Evolutionary conservation across 1,140 invertebrate species (phyloP), one percentile per base, ranked within the genome.

Genomic region (Rhopalosiphum padi): DNA sequence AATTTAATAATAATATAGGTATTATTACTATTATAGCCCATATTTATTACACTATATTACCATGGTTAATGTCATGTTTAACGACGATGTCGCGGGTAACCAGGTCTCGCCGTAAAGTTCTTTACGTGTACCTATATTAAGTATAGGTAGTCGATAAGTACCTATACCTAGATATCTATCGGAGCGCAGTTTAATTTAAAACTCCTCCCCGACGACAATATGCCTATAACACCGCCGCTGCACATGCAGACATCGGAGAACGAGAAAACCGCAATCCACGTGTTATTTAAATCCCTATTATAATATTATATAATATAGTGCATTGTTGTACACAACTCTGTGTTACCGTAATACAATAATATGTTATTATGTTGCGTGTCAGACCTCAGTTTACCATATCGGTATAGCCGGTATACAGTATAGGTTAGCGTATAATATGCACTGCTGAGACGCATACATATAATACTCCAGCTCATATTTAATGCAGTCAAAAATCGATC

Each of bases 401-500:
- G 41, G 41, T 41, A 68, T 68, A 68, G 60, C 15, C 60, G 60
- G 30, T 41, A 41, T 41, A 41, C 41, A 2, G 3, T 77, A 77
- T 77, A 18, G 15, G 30, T 51, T 51, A 51, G 11, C 3, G 30
- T 68, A 68, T 51, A 51, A 51, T 15, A 15, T 51, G 18, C 15
- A 5, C 3, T 18, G 60, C 60, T n/a, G 30, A 77, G 30, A 77
- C 60, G n/a, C 60, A 0, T 77, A n/a, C 4, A n/a, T 77, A 77
- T n/a, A n/a, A 77, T 77, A 60, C 60, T 68, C 9, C 30, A 30
- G 2, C 15, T 77, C 60, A n/a, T 77, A 77, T 77, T n/a, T 77
- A 77, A 77, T 77, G 60, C 60, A 77, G 60, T n/a, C 60, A 77
- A 77, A 77, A 77, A 77, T 77, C 60, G 60, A 77, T 77, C 60